Base-by-base conservation (phyloP, 2,113 vertebrate species). In the Leiothrix lutea region DNA sequence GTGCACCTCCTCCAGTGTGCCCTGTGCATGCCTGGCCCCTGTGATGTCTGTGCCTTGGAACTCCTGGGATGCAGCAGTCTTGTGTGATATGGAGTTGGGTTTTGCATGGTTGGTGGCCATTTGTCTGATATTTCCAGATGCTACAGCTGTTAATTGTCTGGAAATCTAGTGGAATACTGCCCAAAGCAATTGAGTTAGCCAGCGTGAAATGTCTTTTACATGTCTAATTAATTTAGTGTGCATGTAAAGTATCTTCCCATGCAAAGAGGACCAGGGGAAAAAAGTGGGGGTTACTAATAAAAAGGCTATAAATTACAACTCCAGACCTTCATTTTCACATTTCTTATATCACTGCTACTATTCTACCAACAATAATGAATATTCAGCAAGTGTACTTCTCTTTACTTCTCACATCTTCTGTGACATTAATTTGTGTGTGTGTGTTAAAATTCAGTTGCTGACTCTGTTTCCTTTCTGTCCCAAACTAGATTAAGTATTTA, bases 51-150 rank as follows among this genome's bases (percentile, higher is more conserved):
- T 86, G 57, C 58, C 29, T 73, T 79, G 54, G 66, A 93, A 70
- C 62, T 92, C 66, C 85, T 54, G 67, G 71, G 58, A 42, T 70
- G 38, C 35, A 54, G 66, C 75, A 70, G 3, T 3, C 29, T 80
- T 50, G 17, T 80, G 42, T 77, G 92, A 94, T 86, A 73, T 6
- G 24, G 45, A 86, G 36, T 50, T 0, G 0, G 20, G 83, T 92
- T 92, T 80, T 90, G 62, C 72, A 23, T 83, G 60, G 88, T 96
- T 97, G 92, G 86, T 96, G 90, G 95, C 75, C 5, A 0, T 85
- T 96, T 57, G 79, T 90, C 81, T 93, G 90, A 87, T 50, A 33
- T 73, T 95, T 86, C 90, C 95, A 88, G 96, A 95, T 93, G 79
- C 86, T 90, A 54, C 74, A 90, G 54, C 79, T 93, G 78, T 40